Evolutionary conservation across 2,113 vertebrate genomes (phyloP).

Genomic region (western clawed frog (Xenopus tropicalis)): UCB_Xtro_10.0 CM004446.2:107390501-107391000

Average conservation of each 20-base stretch:
- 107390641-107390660: too few species aligned
- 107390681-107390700: slow-evolving; percentile 74
- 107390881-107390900: slow-evolving; percentile 41
- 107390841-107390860: slow-evolving; percentile 37
- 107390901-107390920: slow-evolving; percentile 39
- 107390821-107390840: slow-evolving; percentile 40
- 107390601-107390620: too few species aligned
- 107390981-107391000: slow-evolving; percentile 24
- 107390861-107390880: slow-evolving; percentile 33
- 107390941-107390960: too few species aligned
- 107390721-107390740: slow-evolving; percentile 82
- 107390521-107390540: too few species aligned
- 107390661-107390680: too few species aligned
- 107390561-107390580: too few species aligned
- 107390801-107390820: slow-evolving; percentile 65
- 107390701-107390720: slow-evolving; percentile 79
- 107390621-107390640: too few species aligned
- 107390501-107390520: too few species aligned
- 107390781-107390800: slow-evolving; percentile 94
- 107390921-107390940: too few species aligned
- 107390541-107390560: too few species aligned
- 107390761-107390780: slow-evolving; percentile 82
- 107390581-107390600: too few species aligned
- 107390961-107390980: slow-evolving; percentile 13
- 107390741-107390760: slow-evolving; percentile 78